Conservation (phyloP, 35 echinoderm and acorn worm species). For the Patiria miniata region DNA sequence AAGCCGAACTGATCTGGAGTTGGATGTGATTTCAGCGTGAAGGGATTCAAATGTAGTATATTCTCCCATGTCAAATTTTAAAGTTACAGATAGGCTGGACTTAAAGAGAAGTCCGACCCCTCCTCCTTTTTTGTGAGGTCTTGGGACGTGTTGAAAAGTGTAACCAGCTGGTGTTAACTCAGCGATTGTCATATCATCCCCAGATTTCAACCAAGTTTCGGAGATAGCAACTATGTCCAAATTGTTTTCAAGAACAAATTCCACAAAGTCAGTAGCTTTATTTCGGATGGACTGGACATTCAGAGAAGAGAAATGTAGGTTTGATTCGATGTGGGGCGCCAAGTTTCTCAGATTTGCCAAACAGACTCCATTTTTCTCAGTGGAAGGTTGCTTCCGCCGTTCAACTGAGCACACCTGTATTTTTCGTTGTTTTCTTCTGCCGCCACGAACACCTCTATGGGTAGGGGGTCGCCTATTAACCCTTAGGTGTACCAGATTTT, state of each 20-base stretch:
- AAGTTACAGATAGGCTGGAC: background rate
- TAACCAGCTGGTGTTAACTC: background rate
- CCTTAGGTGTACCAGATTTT: background rate
- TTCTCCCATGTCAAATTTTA: background rate
- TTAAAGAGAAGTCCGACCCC: slow-evolving; percentile 38
- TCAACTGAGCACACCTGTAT: background rate
- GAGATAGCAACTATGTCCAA: slow-evolving; percentile 42
- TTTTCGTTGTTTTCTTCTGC: too few species aligned
- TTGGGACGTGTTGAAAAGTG: slow-evolving; percentile 29
- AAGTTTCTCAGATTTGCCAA: background rate
- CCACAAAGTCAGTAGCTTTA: slow-evolving; percentile 33
- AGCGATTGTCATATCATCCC: too few species aligned
- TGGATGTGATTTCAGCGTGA: slow-evolving; percentile 33
- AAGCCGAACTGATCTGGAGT: slow-evolving; percentile 17
- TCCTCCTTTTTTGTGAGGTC: background rate
- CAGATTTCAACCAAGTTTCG: too few species aligned
- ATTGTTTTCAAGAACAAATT: slow-evolving; percentile 50
- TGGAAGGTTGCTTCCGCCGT: background rate
- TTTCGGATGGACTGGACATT: slow-evolving; percentile 39
- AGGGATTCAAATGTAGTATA: slow-evolving; percentile 36
- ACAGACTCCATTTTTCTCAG: background rate
- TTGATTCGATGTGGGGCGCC: background rate
- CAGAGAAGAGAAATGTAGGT: background rate
- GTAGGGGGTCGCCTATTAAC: background rate
- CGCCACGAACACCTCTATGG: slow-evolving; percentile 3